Evolutionary conservation across 2,113 vertebrate species (phyloP).

Genomic region (Oenanthe melanoleuca): DNA sequence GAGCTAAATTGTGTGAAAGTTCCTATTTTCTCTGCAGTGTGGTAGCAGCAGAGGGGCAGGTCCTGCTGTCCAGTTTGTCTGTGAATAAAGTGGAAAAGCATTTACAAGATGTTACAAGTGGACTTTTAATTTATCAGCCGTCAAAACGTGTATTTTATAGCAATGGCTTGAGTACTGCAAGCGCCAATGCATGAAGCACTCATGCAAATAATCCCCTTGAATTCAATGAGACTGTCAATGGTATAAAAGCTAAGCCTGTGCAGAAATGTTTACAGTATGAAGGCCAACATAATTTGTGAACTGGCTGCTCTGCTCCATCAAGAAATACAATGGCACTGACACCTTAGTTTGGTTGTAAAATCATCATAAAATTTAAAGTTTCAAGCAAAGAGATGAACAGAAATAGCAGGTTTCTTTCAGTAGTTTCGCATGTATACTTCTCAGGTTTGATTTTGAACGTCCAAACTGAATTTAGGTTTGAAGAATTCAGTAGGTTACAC

Average conservation of each 20-base stretch:
- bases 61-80: neutral
- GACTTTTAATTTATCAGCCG: neutral
- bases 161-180: neutral
- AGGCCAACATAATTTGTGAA: neutral
- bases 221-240: neutral
- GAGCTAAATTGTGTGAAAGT: neutral
- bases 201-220: neutral
- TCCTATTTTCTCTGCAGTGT: fast-evolving
- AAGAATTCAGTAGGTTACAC: neutral
- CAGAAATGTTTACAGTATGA: neutral
- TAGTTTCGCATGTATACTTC: fast-evolving
- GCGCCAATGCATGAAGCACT: neutral
- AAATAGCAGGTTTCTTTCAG: neutral
- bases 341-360: neutral
- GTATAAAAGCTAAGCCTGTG: neutral
- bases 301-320: neutral
- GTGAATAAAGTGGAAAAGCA: neutral
- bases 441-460: neutral
- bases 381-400: neutral
- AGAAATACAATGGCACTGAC: neutral
- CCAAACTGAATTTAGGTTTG: neutral
- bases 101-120: neutral
- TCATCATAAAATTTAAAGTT: neutral
- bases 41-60: neutral
- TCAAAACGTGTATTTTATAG: neutral